Evolutionary conservation across 2,888 invertebrate genomes (phyloP).

Genomic region (Patella ulyssiponensis): DNA sequence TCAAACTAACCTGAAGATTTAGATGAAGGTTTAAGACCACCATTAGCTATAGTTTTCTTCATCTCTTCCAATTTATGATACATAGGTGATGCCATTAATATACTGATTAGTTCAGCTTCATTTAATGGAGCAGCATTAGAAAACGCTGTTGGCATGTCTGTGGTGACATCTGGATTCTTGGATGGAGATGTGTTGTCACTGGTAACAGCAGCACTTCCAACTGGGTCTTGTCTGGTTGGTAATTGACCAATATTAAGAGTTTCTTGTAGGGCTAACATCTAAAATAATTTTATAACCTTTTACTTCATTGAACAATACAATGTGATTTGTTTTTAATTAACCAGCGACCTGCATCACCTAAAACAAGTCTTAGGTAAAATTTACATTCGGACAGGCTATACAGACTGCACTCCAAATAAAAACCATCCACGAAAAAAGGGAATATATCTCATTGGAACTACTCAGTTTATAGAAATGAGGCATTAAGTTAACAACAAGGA

Average conservation of each 20-base stretch:
- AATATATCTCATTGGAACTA: too few relatives aligned
- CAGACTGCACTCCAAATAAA: too few relatives aligned
- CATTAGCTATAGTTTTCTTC: constrained; percentile 60
- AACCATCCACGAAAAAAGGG: too few relatives aligned
- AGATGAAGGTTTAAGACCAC: constrained; percentile 39
- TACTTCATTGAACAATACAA: not conserved
- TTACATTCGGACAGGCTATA: too few relatives aligned
- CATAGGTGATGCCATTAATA: constrained; percentile 68
- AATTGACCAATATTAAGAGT: constrained; percentile 59
- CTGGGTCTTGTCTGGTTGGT: constrained; percentile 27
- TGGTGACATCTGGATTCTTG: constrained; percentile 16
- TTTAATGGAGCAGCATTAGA: constrained; percentile 66
- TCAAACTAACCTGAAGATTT: constrained; percentile 15
- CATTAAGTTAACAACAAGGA: too few relatives aligned
- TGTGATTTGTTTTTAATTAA: not conserved
- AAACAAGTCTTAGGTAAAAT: too few relatives aligned
- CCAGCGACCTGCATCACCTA: too few relatives aligned
- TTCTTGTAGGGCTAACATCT: constrained; percentile 66
- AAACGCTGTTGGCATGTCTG: constrained; percentile 48
- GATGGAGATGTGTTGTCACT: not conserved
- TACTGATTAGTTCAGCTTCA: constrained; percentile 64
- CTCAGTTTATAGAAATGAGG: too few relatives aligned
- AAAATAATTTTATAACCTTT: not conserved
- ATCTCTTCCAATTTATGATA: constrained; percentile 69
- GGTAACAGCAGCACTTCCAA: constrained; percentile 21